phyloP scores from a whole-genome alignment of 2,888 invertebrate species.

The Cheilosia urbana region DNA sequence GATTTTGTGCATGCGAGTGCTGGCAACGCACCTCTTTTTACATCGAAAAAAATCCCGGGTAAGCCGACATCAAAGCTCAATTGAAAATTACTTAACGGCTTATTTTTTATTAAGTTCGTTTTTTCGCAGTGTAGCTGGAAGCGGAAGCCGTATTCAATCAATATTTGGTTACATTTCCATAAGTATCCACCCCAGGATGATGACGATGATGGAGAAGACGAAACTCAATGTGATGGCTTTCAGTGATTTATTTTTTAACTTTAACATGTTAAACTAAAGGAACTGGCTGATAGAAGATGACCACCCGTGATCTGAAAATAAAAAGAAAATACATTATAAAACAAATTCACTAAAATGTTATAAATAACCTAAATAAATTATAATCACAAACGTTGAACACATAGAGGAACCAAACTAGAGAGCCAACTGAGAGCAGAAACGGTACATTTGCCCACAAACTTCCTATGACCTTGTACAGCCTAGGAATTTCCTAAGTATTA shows the following conservation, averaged over 20 bases:
- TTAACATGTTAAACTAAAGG: constrained; percentile 31
- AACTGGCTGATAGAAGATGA: constrained; percentile 28
- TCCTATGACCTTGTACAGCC: no score
- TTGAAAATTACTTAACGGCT: constrained; percentile 74
- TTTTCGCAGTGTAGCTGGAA: constrained; percentile 43
- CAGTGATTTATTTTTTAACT: constrained; percentile 27
- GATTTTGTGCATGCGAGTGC: constrained; percentile 92
- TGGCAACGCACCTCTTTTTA: constrained; percentile 94
- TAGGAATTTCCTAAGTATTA: no score
- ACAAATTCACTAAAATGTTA: no score
- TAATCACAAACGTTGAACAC: no score
- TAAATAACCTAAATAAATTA: no score
- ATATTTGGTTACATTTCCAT: constrained; percentile 50
- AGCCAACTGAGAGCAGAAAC: no score
- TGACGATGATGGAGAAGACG: constrained; percentile 15
- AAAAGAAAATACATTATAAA: constrained; percentile 13
- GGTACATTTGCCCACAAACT: no score
- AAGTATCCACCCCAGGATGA: constrained; percentile 41
- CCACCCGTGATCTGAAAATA: constrained; percentile 22
- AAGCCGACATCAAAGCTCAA: constrained; percentile 81
- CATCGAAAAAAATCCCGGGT: constrained; percentile 89
- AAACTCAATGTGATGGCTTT: constrained; percentile 47
- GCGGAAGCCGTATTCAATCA: constrained; percentile 61
- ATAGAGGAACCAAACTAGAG: no score
- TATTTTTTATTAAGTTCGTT: constrained; percentile 60